Base-by-base conservation (phyloP, 2,113 vertebrate genomes). In the Aix galericulata region DNA sequence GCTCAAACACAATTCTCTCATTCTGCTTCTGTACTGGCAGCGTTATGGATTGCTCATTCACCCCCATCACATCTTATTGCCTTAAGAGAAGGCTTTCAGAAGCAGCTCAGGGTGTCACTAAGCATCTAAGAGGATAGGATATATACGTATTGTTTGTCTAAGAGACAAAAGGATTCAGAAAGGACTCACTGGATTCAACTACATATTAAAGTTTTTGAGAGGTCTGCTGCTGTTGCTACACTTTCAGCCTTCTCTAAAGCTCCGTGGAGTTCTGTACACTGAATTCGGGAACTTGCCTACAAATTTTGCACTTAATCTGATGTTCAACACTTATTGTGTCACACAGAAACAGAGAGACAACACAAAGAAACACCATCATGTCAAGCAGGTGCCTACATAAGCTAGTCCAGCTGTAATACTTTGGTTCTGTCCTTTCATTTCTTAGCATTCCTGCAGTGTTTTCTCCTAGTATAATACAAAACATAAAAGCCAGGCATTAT, bases 261-360 rank as follows among this genome's bases (percentile, higher is more conserved):
- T 78, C 69, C 13, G 6, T 11, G 58, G 44, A 76, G 32, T 40
- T 66, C 85, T 50, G 50, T 55, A 74, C 44, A 38, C 32, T 1
- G 1, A 89, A 76, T 48, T 40, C 34, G 80, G 72, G 26, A 87
- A 84, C 8, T 44, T 34, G 58, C 8, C 86, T 76, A 53, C 32
- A 85, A 68, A 73, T 58, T 82, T n/a, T 79, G 44, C 29, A 87
- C 66, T 92, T 84, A 34, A 72, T 84, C 74, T 95, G 38, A 92
- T 79, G 77, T 62, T 91, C 66, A 89, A 87, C 77, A 87, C 73
- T 59, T 32, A 77, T 6, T 31, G 76, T 40, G 62, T 85, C 84
- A 96, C 95, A 94, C 0, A 82, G 77, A 95, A 94, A 97, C 95
- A 91, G 76, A 92, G 75, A 73, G 93, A 97, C 95, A 95, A 95